phyloP scores from a whole-genome alignment of 2,113 vertebrate genomes.

The Spea bombifrons region DNA sequence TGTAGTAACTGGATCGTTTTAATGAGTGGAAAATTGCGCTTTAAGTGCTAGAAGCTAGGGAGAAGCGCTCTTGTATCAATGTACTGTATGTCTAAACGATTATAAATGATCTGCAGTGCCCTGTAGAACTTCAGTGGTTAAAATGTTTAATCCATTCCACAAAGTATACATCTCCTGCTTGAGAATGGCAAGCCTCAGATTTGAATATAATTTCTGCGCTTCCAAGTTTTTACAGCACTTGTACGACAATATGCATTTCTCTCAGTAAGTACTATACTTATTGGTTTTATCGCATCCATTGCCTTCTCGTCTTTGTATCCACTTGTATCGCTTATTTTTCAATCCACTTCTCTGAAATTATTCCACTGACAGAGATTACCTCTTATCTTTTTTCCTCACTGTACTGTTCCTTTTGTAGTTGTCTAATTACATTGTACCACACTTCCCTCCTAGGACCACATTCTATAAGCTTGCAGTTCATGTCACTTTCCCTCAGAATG shows the following conservation, averaged over 20 bases:
- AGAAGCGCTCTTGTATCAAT: no score
- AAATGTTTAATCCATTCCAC: not conserved
- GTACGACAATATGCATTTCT: not conserved
- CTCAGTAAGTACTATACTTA: not conserved
- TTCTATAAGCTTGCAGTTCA: not conserved
- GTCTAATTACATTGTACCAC: not conserved
- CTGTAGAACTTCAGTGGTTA: not conserved
- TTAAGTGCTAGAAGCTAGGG: no score
- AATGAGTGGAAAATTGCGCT: no score
- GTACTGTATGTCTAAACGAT: no score
- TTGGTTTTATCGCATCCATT: not conserved
- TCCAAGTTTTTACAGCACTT: not conserved
- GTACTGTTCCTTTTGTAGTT: not conserved
- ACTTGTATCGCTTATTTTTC: not conserved
- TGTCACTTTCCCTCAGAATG: not conserved
- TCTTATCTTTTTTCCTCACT: not conserved
- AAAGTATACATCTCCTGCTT: not conserved
- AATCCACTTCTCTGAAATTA: constrained; percentile 3
- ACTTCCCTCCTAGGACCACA: not conserved
- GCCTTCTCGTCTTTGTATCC: not conserved
- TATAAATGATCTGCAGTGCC: no score
- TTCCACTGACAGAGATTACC: not conserved
- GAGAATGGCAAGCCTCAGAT: not conserved
- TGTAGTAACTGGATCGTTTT: no score
- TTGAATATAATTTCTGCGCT: not conserved